These are phyloP conservation scores for Gortyna flavago DNA, from an alignment of 2,888 invertebrate genomes.

Conservation along the genomic window DNA sequence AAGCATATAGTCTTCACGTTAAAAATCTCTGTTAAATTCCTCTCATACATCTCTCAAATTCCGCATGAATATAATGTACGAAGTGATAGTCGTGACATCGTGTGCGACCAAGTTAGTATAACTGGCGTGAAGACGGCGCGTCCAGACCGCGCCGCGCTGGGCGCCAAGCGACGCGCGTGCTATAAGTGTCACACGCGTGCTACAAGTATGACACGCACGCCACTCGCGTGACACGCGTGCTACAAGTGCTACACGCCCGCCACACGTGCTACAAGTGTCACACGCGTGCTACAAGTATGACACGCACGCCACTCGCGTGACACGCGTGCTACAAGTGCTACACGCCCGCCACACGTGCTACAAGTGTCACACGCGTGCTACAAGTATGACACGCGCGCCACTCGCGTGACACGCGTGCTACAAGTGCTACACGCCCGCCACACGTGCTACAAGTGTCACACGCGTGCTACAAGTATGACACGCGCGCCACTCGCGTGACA, in stretches of 20 bases:
- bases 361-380: neutral
- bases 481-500: too few species aligned
- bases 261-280: neutral
- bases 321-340: too few species aligned
- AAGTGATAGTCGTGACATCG: constrained; percentile 34
- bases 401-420: too few species aligned
- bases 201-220: neutral
- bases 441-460: too few species aligned
- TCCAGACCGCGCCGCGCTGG: neutral
- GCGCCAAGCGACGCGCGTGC: neutral
- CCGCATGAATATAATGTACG: constrained; percentile 51
- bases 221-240: too few species aligned
- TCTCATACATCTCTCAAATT: constrained; percentile 67
- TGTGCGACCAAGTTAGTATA: constrained; percentile 28
- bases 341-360: too few species aligned
- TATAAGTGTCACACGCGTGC: neutral
- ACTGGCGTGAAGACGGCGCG: constrained; percentile 22
- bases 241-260: neutral
- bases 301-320: too few species aligned
- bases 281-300: neutral
- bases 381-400: neutral
- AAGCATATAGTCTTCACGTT: constrained; percentile 84
- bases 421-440: too few species aligned
- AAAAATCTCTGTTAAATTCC: constrained; percentile 75
- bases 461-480: too few species aligned